Base-by-base conservation (phyloP, 2,888 invertebrate species). In the Perithous albicinctus region DNA sequence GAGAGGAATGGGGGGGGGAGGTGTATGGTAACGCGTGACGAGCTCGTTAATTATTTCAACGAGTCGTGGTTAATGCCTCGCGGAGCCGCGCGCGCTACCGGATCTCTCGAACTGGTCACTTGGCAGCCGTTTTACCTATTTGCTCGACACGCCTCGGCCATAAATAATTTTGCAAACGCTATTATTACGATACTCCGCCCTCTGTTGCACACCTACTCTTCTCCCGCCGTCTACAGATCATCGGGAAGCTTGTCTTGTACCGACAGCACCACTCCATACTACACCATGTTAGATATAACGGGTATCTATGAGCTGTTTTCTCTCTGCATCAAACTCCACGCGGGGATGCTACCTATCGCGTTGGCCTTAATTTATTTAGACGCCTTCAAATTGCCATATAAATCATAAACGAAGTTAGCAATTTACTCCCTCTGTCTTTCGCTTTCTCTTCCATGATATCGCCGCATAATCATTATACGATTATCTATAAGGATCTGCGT, bases 11-110 rank as follows among this genome's bases (percentile, higher is more conserved):
- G 29, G 26, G 38, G 7, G 10, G 3, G 66, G 38, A 51, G 46
- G 51, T 46, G 41, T 75, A 70, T n/a, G 78, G 74, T 75, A 78
- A 85, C 73, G 83, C 87, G 85, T 88, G 89, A 87, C 88, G 91
- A 88, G 86, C 89, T 91, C 90, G 88, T 91, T 92, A 91, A 92
- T 92, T 91, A 91, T 90, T 90, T 90, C 89, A 91, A 91, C 90
- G 90, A 90, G 90, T 88, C 87, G 89, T 87, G 88, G 88, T 88
- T 91, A 90, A 91, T 90, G 89, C 87, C 87, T 88, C 85, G 85
- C 87, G 85, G 88, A 83, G 89, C 88, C 85, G 72, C 77, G 67
- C 69, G 72, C 75, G 85, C 85, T 84, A 88, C 90, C 81, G 89
- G 86, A 88, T 90, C 86, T 88, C 86, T 88, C 88, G 82, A 86